A percentile compares a stretch with the other conserved stretches of the same genome.
phyloP scores from a whole-genome alignment of 2,797 vertebrate species.

The Tauraco hartlaubi region DNA sequence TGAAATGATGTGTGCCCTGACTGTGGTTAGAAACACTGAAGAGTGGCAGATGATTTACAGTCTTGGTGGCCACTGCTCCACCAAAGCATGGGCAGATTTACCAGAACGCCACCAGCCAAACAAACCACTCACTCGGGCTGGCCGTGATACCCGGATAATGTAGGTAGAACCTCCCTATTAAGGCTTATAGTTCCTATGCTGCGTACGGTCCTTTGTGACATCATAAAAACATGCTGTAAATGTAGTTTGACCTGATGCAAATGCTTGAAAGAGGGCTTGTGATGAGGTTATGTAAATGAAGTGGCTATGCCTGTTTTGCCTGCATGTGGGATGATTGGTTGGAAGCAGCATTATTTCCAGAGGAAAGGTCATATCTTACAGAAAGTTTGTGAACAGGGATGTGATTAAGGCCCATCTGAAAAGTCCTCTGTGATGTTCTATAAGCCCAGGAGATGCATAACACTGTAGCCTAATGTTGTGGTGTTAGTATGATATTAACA shows the following conservation, averaged over 20 bases:
- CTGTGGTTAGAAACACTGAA: background rate
- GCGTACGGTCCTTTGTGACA: background rate
- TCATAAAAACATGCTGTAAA: background rate
- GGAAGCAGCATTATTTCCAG: background rate
- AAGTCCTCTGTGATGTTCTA: background rate
- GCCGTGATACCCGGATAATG: background rate
- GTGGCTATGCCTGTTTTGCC: constrained; percentile 9
- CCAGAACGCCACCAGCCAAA: background rate
- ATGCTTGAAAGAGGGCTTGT: background rate
- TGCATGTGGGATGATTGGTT: background rate
- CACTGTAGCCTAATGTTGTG: background rate
- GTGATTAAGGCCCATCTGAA: background rate
- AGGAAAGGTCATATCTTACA: constrained; percentile 17
- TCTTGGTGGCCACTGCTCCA: background rate
- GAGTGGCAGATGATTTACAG: background rate
- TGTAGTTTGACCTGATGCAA: background rate
- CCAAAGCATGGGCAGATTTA: background rate
- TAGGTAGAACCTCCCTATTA: background rate
- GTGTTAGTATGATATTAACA: background rate
- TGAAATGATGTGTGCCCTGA: background rate
- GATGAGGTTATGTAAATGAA: constrained; percentile 32
- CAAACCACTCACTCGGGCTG: background rate
- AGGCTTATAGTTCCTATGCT: background rate
- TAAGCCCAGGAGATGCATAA: background rate
- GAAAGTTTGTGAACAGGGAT: background rate